A percentile compares a stretch with the other conserved stretches of the same genome.
These are phyloP conservation scores for Xyliphius kryptos DNA, from an alignment of 2,113 vertebrate species.

Conservation along the genomic window DNA sequence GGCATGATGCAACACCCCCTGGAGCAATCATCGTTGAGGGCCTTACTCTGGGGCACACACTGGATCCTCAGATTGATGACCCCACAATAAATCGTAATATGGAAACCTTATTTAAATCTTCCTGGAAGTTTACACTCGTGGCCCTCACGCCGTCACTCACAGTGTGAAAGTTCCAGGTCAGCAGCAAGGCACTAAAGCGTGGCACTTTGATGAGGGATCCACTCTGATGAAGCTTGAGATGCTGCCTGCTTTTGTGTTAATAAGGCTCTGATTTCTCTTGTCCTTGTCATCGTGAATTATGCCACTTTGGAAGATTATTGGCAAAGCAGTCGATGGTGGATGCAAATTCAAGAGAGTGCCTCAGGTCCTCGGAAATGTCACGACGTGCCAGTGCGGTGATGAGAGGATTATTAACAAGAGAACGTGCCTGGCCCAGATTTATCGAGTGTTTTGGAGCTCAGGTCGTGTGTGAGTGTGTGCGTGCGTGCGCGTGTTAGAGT, in stretches of 20 bases:
- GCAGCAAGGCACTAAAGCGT: neutral
- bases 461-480: slow-evolving; percentile 8
- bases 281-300: slow-evolving; percentile 49
- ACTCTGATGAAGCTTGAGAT: neutral
- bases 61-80: no score
- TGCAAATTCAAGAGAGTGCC: slow-evolving; percentile 35
- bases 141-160: neutral
- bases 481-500: neutral
- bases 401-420: slow-evolving; percentile 46
- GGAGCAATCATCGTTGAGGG: no score
- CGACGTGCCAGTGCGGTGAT: slow-evolving; percentile 10
- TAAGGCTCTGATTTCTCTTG: slow-evolving; percentile 20
- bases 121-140: neutral
- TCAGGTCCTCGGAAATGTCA: slow-evolving; percentile 43
- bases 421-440: slow-evolving; percentile 16
- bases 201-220: neutral
- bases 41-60: no score
- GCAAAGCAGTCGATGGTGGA: slow-evolving; percentile 46
- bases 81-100: no score
- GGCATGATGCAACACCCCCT: no score
- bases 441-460: slow-evolving; percentile 6
- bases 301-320: slow-evolving; percentile 45
- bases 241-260: slow-evolving; percentile 19
- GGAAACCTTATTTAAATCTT: no score
- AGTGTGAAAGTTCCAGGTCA: neutral